Base-by-base conservation (phyloP, 2,888 invertebrate species). In the Plutella xylostella region DNA sequence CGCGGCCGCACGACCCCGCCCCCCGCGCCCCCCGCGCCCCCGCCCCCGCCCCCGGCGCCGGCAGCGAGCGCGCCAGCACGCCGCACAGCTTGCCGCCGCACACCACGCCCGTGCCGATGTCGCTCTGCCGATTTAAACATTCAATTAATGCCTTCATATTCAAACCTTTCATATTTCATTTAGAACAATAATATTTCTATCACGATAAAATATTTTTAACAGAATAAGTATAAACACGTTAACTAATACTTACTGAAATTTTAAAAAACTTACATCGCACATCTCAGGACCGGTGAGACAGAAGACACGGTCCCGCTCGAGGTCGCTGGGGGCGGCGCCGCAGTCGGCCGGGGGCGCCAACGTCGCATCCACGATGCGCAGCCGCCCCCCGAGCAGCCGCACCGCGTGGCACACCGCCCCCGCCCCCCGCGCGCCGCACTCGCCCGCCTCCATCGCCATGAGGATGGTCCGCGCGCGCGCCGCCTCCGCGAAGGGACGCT, bases 51-150 rank as follows among this genome's bases (percentile, higher is more conserved):
- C 73, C 72, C 35, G 46, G 49, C 40, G 7, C 43, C 49, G 22
- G 50, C 53, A 50, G 53, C 46, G 64, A 61, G 38, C 58, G 58
- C 51, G 66, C 64, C 57, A 74, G 49, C 55, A 75, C 72, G 52
- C 69, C 76, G 60, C 76, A 73, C 59, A 77, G 62, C 61, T 66
- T 67, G 54, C 75, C 75, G 46, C 52, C 65, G 60, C 77, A 74
- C 51, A 77, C 75, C 44, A 76, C 67, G 50, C 72, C 77, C 30
- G 70, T 65, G 42, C 77, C 77, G 56, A 70, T 55, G 50, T 76
- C 76, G 43, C 55, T 60, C 74, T 73, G 56, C 19, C 21, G 5
- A 40, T 11, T 15, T 14, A 14, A 4, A 21, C 25, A 71, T 72
- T 60, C 57, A n/a, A 9, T 2, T n/a, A 25, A 9, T 25, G 25